Evolutionary conservation across 23 tunicate species (phyloP).

Genomic region (Botrylloides violaceus): DNA sequence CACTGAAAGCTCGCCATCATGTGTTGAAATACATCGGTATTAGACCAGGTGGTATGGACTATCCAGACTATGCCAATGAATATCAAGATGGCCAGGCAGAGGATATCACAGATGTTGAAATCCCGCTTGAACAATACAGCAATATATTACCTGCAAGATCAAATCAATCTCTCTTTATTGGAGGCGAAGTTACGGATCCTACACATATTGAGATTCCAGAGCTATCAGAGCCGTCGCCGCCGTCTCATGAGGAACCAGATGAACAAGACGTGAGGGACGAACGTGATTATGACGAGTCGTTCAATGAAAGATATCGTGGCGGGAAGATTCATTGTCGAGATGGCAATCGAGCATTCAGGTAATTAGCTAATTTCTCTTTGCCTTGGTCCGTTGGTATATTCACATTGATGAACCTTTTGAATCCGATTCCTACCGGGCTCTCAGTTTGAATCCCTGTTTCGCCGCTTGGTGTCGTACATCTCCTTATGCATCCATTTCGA

Average conservation of each 20-base stretch:
- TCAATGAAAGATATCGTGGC: not conserved
- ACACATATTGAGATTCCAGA: too few relatives aligned
- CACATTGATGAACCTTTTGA: too few relatives aligned
- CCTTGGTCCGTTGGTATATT: too few relatives aligned
- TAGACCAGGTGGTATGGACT: constrained; percentile 5
- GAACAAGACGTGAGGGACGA: not conserved
- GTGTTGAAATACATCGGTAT: constrained; percentile 17
- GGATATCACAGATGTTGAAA: not conserved
- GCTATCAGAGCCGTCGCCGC: too few relatives aligned
- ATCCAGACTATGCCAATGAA: constrained; percentile 7
- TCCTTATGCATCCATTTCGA: too few relatives aligned
- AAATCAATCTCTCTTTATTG: too few relatives aligned
- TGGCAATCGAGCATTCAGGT: constrained; percentile 13
- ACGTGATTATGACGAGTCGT: not conserved
- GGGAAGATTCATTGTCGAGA: constrained; percentile 22
- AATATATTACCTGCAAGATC: not conserved
- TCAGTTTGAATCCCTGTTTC: too few relatives aligned
- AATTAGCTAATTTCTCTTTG: too few relatives aligned
- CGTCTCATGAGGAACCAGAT: not conserved
- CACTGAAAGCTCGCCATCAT: constrained; percentile 10
- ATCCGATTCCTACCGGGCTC: too few relatives aligned
- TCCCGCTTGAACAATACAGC: not conserved
- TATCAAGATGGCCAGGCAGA: constrained; percentile 13
- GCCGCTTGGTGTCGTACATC: too few relatives aligned
- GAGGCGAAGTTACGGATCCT: too few relatives aligned